These are phyloP conservation scores for Lomographa bimaculata DNA, from an alignment of 2,888 invertebrate species.

Conservation along the genomic window DNA sequence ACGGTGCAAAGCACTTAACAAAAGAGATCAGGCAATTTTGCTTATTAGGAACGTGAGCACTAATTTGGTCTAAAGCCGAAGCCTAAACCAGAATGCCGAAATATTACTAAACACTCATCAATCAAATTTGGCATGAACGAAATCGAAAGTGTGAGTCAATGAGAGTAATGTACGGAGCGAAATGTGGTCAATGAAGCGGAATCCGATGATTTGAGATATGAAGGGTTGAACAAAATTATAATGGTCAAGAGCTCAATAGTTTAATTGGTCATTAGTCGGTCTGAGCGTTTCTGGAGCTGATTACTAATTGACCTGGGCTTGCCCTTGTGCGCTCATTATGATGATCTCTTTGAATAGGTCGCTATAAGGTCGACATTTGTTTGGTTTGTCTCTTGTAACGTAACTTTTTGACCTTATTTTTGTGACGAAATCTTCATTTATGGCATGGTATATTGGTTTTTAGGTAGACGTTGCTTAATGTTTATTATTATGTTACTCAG, in stretches of 20 bases:
- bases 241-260: slow-evolving; percentile 68
- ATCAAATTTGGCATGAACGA: slow-evolving; percentile 22
- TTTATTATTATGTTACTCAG: too few species aligned
- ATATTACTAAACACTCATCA: slow-evolving; percentile 12
- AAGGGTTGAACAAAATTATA: slow-evolving; percentile 59
- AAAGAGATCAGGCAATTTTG: slow-evolving; percentile 36
- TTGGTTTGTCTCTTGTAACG: slow-evolving; percentile 6
- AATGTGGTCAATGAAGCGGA: slow-evolving; percentile 24
- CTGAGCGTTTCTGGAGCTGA: slow-evolving; percentile 64
- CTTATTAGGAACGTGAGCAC: slow-evolving; percentile 32
- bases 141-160: slow-evolving; percentile 27
- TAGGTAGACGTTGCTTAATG: slow-evolving; percentile 8
- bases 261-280: slow-evolving; percentile 73
- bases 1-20: slow-evolving; percentile 46
- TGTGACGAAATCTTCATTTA: slow-evolving; percentile 15
- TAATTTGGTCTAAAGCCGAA: slow-evolving; percentile 18
- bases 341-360: slow-evolving; percentile 20
- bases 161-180: slow-evolving; percentile 20
- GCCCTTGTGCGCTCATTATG: slow-evolving; percentile 47
- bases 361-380: slow-evolving; percentile 19
- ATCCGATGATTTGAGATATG: slow-evolving; percentile 25
- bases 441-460: slow-evolving; percentile 9
- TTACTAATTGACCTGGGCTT: slow-evolving; percentile 72
- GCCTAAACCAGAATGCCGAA: slow-evolving; percentile 17
- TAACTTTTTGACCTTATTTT: slow-evolving; percentile 13